Evolutionary conservation across 2,797 vertebrate species (phyloP).

Genomic region (Synanceia verrucosa): DNA sequence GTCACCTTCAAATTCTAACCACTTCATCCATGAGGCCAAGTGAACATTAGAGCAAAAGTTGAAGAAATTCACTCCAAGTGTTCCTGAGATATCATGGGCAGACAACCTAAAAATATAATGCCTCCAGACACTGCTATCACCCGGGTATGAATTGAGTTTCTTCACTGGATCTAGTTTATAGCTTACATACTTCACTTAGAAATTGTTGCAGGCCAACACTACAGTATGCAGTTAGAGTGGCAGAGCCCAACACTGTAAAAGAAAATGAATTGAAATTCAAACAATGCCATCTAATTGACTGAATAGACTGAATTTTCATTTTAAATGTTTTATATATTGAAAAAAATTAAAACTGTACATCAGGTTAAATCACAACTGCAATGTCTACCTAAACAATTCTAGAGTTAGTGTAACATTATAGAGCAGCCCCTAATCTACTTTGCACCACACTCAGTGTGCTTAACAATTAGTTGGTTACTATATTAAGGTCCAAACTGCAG

Average conservation of each 20-base stretch:
- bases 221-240: not conserved
- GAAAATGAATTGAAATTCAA: not conserved
- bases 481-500: slow-evolving; percentile 39
- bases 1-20: not conserved
- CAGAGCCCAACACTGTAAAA: not conserved
- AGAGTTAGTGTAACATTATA: not conserved
- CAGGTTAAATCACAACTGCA: not conserved
- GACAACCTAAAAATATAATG: too few species aligned
- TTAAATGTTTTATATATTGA: not conserved
- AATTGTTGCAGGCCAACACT: not conserved
- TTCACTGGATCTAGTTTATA: not conserved
- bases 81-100: too few species aligned
- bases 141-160: too few species aligned
- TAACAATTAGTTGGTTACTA: slow-evolving; percentile 43
- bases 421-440: slow-evolving; percentile 10
- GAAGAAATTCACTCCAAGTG: too few species aligned
- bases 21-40: not conserved
- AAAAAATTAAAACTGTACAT: not conserved
- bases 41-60: too few species aligned
- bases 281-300: not conserved
- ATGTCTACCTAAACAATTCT: not conserved
- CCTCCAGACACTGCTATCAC: too few species aligned
- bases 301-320: not conserved
- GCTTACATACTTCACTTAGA: not conserved
- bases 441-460: slow-evolving; percentile 21